Evolutionary conservation across 2,888 invertebrate species (phyloP), one percentile per base, ranked within the genome.

Genomic region (Cancer borealis): DNA sequence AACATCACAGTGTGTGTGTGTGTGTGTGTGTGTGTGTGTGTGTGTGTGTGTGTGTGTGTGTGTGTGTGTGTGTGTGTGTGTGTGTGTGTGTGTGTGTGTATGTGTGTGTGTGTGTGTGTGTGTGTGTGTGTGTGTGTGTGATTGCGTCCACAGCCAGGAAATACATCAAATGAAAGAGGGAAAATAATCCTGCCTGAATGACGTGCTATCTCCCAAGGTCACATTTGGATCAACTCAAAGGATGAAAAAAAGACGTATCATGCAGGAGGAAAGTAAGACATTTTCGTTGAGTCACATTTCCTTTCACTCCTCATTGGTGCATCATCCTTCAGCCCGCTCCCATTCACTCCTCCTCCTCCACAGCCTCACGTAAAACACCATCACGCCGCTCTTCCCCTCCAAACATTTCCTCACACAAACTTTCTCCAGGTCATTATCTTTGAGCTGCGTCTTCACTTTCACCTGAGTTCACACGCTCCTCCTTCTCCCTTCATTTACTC

Each of bases 361-460:
- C 4, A 2, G 17, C n/a, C 14, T 3, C 8, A 30, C 5, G 30
- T 79, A 79, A 30, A 79, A 79, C 66, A 79, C n/a, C n/a, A 26
- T 79, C 26, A 79, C 26, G 8, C 2, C 79, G 4, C n/a, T 79
- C 79, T 79, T 12, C 17, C 79, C 12, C 12, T 79, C 79, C 26
- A 17, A 54, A 54, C 8, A 54, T 14, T 54, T 14, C 54, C 54
- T 12, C 54, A 54, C 54, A 66, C 17, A 66, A 21, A 66, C 21
- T 26, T 79, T 79, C 79, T 79, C 79, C 26, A 4, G 26, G 79
- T 79, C 79, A 79, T 79, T 26, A 79, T 26, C 26, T n/a, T 79
- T 79, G 4, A 26, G 79, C 79, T 79, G 26, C 79, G 79, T 79
- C 79, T 79, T 79, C 79, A 26, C 79, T 79, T 79, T 30, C 79